Conservation (phyloP, 2,113 vertebrate species). For the Antennarius striatus region DNA sequence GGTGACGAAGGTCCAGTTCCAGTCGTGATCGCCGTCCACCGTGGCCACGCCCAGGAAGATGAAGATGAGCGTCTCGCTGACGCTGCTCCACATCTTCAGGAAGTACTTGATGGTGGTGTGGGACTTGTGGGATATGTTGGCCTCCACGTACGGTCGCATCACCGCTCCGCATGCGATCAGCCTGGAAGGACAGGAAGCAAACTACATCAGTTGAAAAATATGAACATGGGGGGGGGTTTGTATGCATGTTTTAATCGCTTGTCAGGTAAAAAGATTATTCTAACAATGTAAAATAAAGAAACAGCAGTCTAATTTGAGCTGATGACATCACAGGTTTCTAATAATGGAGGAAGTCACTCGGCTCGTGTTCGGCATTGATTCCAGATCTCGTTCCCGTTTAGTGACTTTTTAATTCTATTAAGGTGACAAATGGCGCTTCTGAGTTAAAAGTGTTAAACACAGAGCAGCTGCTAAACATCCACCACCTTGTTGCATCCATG, state of each 20-base stretch:
- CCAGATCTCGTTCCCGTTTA: neutral
- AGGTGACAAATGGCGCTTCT: conserved; percentile 6
- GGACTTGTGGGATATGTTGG: conserved; percentile 98
- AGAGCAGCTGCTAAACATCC: conserved; percentile 15
- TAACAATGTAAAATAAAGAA: neutral
- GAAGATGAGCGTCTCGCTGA: conserved; percentile 97
- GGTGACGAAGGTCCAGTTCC: conserved; percentile 96
- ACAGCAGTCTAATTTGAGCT: neutral
- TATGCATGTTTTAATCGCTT: too few species aligned
- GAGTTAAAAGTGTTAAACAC: conserved; percentile 3
- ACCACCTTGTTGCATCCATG: neutral
- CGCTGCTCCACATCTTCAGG: conserved; percentile 99
- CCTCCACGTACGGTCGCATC: conserved; percentile 96
- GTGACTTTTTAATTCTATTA: conserved; percentile 39
- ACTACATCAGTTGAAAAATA: neutral
- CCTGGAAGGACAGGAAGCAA: conserved; percentile 67
- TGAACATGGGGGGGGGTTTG: too few species aligned
- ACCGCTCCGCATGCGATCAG: conserved; percentile 92
- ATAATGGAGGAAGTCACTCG: conserved; percentile 11
- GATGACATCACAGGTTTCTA: neutral
- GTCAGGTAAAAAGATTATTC: neutral
- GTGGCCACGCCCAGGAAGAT: conserved; percentile 97
- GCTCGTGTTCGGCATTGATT: conserved; percentile 2
- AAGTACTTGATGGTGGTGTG: conserved; percentile 99
- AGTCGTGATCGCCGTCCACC: conserved; percentile 88